These are phyloP conservation scores for Sphaerophoria taeniata DNA, from an alignment of 2,888 invertebrate species.

Conservation along the genomic window DNA sequence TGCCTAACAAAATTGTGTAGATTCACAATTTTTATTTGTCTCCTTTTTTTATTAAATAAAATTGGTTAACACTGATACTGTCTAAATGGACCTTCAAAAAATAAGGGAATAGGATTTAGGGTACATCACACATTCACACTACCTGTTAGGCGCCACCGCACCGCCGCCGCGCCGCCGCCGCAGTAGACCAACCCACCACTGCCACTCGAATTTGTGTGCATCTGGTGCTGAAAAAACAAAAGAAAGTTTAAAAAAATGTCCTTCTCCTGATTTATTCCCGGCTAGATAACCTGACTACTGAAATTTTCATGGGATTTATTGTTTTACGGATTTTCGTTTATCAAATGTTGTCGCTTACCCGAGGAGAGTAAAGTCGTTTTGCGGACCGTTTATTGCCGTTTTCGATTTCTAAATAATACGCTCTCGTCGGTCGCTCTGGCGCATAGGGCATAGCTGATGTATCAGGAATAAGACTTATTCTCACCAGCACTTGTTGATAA, in stretches of 20 bases:
- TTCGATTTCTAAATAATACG: too few species aligned
- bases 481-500: slow-evolving; percentile 24
- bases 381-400: too few species aligned
- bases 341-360: too few species aligned
- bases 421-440: too few species aligned
- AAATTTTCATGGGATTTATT: slow-evolving; percentile 81
- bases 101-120: slow-evolving; percentile 6
- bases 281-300: slow-evolving; percentile 78
- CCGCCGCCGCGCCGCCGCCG: too few species aligned
- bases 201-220: too few species aligned
- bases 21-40: too few species aligned
- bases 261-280: slow-evolving; percentile 62
- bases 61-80: slow-evolving; percentile 63
- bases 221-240: slow-evolving; percentile 5
- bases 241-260: slow-evolving; percentile 40
- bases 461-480: slow-evolving; percentile 12
- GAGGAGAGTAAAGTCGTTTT: too few species aligned
- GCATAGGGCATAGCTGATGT: slow-evolving; percentile 37
- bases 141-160: slow-evolving; percentile 7
- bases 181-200: too few species aligned
- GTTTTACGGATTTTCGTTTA: slow-evolving; percentile 79
- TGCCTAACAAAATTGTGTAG: slow-evolving; percentile 21
- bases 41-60: slow-evolving; percentile 54
- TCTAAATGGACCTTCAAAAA: slow-evolving; percentile 11
- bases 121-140: slow-evolving; percentile 14